phyloP scores from a whole-genome alignment of 2,888 invertebrate genomes.

The Cyclophora albipunctata region DNA sequence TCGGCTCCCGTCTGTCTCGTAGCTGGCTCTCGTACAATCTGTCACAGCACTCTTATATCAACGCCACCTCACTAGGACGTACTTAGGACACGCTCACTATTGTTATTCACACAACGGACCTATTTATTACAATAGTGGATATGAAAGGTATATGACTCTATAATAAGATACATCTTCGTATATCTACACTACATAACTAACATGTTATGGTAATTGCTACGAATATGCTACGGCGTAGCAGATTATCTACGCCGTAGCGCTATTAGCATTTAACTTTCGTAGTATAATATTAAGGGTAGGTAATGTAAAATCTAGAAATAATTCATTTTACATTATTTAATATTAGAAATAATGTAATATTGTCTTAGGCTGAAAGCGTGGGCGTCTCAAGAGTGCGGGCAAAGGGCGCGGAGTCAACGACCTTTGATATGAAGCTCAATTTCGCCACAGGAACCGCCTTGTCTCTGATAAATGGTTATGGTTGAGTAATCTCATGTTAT shows the following conservation, averaged over 20 bases:
- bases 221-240: too few relatives aligned
- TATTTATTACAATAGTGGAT: too few relatives aligned
- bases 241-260: too few relatives aligned
- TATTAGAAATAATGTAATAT: slow-evolving; percentile 18
- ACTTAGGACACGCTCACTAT: too few relatives aligned
- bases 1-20: slow-evolving; percentile 6
- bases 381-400: slow-evolving; percentile 8
- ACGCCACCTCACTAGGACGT: slow-evolving; percentile 1
- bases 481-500: slow-evolving; percentile 33
- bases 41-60: slow-evolving; percentile 1
- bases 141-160: too few relatives aligned
- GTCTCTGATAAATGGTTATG: slow-evolving; percentile 34
- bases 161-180: too few relatives aligned
- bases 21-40: slow-evolving; percentile 1
- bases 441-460: slow-evolving; percentile 25
- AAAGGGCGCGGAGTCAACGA: slow-evolving; percentile 34
- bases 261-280: too few relatives aligned
- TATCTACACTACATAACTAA: too few relatives aligned
- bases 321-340: neutral
- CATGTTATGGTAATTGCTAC: too few relatives aligned
- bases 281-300: too few relatives aligned
- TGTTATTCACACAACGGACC: too few relatives aligned
- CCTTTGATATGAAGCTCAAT: slow-evolving; percentile 31
- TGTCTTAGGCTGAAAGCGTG: slow-evolving; percentile 24
- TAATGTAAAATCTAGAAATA: too few relatives aligned